Percentiles rank a stretch among this genome's conserved stretches.
Evolutionary conservation across 2,888 invertebrate genomes (phyloP).

Genomic region (Cryptophagus acutangulus): DNA sequence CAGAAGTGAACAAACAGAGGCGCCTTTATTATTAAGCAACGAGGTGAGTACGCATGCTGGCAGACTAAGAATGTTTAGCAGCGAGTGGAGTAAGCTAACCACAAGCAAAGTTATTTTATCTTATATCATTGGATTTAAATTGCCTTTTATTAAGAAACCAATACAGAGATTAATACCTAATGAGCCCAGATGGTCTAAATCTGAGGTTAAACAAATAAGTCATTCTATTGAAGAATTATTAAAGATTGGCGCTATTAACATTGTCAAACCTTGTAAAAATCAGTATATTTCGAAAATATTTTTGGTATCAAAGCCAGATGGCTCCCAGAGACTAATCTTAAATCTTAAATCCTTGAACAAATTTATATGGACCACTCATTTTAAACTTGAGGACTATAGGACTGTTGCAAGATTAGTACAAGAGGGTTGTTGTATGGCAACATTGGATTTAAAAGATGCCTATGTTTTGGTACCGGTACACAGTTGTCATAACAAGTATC

Average conservation of each 20-base stretch:
- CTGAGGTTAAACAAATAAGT: constrained; percentile 4
- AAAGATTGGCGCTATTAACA: constrained; percentile 8
- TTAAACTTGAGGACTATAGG: constrained; percentile 23
- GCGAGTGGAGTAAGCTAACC: constrained; percentile 11
- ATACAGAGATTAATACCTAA: neutral
- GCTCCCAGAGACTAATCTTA: constrained; percentile 11
- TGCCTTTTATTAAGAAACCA: constrained; percentile 12
- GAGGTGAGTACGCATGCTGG: neutral
- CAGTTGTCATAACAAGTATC: constrained; percentile 5
- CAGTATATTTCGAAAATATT: constrained; percentile 13
- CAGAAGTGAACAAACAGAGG: neutral
- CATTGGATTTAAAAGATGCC: constrained; percentile 15
- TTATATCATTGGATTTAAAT: constrained; percentile 11
- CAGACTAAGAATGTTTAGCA: neutral
- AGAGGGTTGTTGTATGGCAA: constrained; percentile 8
- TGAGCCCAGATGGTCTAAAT: constrained; percentile 9
- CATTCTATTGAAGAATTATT: constrained; percentile 10
- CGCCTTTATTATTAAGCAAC: neutral
- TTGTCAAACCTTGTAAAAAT: constrained; percentile 7
- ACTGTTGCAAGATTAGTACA: constrained; percentile 11
- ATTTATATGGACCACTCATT: constrained; percentile 15
- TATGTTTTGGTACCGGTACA: constrained; percentile 8
- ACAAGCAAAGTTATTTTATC: constrained; percentile 13
- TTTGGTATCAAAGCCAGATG: constrained; percentile 14
- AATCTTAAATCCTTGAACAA: constrained; percentile 25